Conservation (phyloP, 2,888 invertebrate species). For the Sarcophaga subvicina region DNA sequence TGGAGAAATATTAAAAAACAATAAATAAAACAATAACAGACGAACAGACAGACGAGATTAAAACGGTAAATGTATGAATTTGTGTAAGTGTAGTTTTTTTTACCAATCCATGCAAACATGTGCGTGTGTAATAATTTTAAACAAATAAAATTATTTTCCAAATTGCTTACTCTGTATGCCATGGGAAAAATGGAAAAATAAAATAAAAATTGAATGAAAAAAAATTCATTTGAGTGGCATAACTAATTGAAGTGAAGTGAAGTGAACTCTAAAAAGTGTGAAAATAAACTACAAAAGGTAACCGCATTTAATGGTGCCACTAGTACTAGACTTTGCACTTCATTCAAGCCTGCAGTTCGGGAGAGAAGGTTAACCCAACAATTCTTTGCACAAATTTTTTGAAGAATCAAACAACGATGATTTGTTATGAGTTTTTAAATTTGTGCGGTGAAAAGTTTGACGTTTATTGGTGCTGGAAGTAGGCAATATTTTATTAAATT, state of each 20-base stretch:
- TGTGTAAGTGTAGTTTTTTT: background rate
- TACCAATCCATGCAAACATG: background rate
- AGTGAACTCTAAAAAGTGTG: slow-evolving; percentile 33
- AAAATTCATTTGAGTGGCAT: background rate
- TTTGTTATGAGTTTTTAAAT: background rate
- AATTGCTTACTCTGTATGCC: slow-evolving; percentile 39
- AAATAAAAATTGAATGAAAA: background rate
- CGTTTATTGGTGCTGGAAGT: background rate
- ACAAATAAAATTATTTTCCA: slow-evolving; percentile 24
- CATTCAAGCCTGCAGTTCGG: background rate
- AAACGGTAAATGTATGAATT: background rate
- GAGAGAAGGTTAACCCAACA: slow-evolving; percentile 29
- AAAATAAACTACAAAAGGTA: slow-evolving; percentile 16
- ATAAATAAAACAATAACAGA: background rate
- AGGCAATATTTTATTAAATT: no score
- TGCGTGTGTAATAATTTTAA: slow-evolving; percentile 17
- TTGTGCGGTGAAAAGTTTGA: background rate
- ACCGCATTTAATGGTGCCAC: slow-evolving; percentile 12
- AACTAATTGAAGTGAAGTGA: slow-evolving; percentile 28
- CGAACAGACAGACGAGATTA: background rate
- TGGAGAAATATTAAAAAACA: no score
- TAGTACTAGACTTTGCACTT: slow-evolving; percentile 38
- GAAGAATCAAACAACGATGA: background rate
- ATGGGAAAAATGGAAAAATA: slow-evolving; percentile 1
- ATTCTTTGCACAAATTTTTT: background rate